Base-by-base conservation (phyloP, 2,113 vertebrate genomes). In the Sylvilagus bachmani region DNA sequence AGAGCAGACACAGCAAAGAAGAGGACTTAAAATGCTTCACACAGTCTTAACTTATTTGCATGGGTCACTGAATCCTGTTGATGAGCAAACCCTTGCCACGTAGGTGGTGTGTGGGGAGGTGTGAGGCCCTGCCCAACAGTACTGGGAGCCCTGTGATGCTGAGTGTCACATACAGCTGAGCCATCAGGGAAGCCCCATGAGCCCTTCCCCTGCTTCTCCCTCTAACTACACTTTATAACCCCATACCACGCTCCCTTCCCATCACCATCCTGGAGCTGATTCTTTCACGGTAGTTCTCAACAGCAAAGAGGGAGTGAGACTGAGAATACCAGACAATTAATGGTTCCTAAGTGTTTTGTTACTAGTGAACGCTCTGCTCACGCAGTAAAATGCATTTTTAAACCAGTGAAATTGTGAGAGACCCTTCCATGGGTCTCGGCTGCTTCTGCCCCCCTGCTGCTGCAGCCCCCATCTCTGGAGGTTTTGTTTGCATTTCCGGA, bases 151-250 rank as follows among this genome's bases (percentile, higher is more conserved):
- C 49, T 10, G 4, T 13, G 7, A 25, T 24, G 53, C 8, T 55
- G 86, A 74, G n/a, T 16, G 55, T 53, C 53, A 22, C 2, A 11
- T 22, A 67, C 61, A 9, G 33, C 55, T 3, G 22, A 93, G 44
- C 38, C 38, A 79, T 51, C 4, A 3, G 4, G 10, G 87, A 49
- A 31, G 13, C 33, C 29, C 44, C 10, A 21, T 10, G 27, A 22
- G 53, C 12, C 16, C 38, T 51, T 69, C 55, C 44, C 74, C 27
- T 49, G n/a, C n/a, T 64, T 36, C 62, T 83, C 31, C 21, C 17
- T 10, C 25, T 74, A 0, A 16, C 2, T 62, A 2, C 0, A 0
- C 19, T 33, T 66, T 49, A 14, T 13, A 2, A 70, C 89, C 38
- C 16, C 14, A 7, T 16, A 14, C 55, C 12, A 19, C 4, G 2